Percentiles rank a stretch among this genome's conserved stretches.
These are phyloP conservation scores for Papilio xuthus DNA, from an alignment of 1,140 invertebrate species.

Conservation along the genomic window DNA sequence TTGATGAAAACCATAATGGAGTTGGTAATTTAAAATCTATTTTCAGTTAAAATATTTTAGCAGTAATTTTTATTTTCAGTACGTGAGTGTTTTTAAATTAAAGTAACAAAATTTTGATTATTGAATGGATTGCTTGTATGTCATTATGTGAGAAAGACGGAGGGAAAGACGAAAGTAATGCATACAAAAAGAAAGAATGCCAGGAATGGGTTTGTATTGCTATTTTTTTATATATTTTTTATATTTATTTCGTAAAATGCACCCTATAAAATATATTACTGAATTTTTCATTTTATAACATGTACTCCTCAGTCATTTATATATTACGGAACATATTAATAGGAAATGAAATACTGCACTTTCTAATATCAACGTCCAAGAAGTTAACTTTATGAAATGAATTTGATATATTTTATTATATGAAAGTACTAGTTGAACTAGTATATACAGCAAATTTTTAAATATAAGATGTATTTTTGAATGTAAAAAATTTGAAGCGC, in stretches of 20 bases:
- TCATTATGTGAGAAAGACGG: too few species aligned
- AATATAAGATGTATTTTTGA: not conserved
- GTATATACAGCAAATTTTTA: not conserved
- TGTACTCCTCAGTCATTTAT: too few species aligned
- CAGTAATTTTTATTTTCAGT: not conserved
- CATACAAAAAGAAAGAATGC: too few species aligned
- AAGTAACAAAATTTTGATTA: too few species aligned
- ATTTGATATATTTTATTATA: not conserved
- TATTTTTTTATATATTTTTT: too few species aligned
- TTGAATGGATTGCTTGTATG: not conserved
- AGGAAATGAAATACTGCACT: not conserved
- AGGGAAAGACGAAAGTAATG: too few species aligned
- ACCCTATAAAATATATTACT: too few species aligned
- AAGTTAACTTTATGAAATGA: not conserved
- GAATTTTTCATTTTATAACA: too few species aligned
- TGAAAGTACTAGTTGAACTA: not conserved
- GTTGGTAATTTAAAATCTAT: not conserved
- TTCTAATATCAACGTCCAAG: not conserved
- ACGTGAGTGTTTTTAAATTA: too few species aligned
- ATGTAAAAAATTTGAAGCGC: not conserved
- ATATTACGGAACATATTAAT: not conserved
- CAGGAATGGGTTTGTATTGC: too few species aligned
- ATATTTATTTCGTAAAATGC: too few species aligned
- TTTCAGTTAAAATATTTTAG: not conserved
- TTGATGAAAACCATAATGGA: slow-evolving; percentile 11